These are phyloP conservation scores for Phlogophora meticulosa DNA, from an alignment of 2,888 invertebrate species.

Conservation along the genomic window DNA sequence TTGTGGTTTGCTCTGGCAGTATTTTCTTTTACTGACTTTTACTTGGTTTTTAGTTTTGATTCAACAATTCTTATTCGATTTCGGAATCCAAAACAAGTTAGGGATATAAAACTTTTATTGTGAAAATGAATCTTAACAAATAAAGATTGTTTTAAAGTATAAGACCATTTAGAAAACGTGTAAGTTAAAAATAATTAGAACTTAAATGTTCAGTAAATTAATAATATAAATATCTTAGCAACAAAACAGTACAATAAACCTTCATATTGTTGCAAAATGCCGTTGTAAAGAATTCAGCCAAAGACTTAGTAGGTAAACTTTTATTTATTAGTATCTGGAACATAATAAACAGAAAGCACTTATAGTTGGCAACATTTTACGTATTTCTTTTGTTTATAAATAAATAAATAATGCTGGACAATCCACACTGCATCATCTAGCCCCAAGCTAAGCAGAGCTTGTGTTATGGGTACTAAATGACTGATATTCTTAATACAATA, in stretches of 20 bases:
- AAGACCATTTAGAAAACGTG: not conserved
- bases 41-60: slow-evolving; percentile 7
- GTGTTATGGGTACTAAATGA: too few relatives aligned
- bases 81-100: not conserved
- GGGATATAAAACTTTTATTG: not conserved
- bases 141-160: not conserved
- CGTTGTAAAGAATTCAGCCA: slow-evolving; percentile 14
- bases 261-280: slow-evolving; percentile 3
- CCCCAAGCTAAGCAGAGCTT: too few relatives aligned
- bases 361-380: slow-evolving; percentile 6
- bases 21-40: slow-evolving; percentile 25
- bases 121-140: not conserved
- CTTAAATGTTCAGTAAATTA: too few relatives aligned
- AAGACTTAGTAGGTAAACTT: not conserved
- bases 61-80: not conserved
- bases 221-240: slow-evolving; percentile 8
- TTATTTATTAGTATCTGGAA: not conserved
- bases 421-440: too few relatives aligned
- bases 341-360: not conserved
- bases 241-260: not conserved
- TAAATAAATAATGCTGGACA: too few relatives aligned
- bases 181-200: not conserved
- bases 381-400: not conserved
- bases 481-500: too few relatives aligned
- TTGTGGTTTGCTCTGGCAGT: slow-evolving; percentile 19